Evolutionary conservation across 2,888 invertebrate species (phyloP), one percentile per base, ranked within the genome.

Genomic region (Campoplex nolae): DNA sequence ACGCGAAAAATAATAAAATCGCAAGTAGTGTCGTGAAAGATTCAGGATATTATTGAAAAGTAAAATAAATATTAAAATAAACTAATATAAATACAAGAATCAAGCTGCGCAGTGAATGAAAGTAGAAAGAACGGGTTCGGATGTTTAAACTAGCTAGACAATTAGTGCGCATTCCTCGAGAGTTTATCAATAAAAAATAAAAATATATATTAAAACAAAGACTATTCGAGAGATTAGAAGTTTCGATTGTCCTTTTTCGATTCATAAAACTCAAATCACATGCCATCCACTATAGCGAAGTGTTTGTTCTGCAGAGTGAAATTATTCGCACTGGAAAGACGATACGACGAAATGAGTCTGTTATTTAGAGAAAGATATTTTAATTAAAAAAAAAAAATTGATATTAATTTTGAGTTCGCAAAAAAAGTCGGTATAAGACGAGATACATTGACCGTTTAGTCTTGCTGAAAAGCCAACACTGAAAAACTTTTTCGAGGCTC

Each of bases 221-320:
- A 88, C 83, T 84, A 85, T 85, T 65, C 68, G 75, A 88, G 65
- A 89, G 85, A 81, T 88, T 89, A 89, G 51, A 82, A 84, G 74
- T 75, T 86, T 78, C 65, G 71, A 86, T 74, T 56, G 77, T 83
- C 79, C 75, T 86, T 84, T 86, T 82, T 85, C 82, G 67, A 84
- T 75, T 81, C 82, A 82, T 67, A 83, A 67, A 76, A 89, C 88
- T 85, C 84, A 85, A 89, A 83, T 88, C 86, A 88, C 68, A 85
- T 87, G 88, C 89, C 89, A 89, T 89, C 89, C 89, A 89, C 76
- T 86, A 78, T 84, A 86, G 78, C 76, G 75, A 79, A 78, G 68
- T 83, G 86, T 85, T 74, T 83, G 88, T 84, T 85, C 75, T 54
- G 78, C 48, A 73, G 77, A 56, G 58, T 48, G 78, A 65, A 56